phyloP scores from a whole-genome alignment of 2,797 vertebrate species.

The Propithecus perrieri region DNA sequence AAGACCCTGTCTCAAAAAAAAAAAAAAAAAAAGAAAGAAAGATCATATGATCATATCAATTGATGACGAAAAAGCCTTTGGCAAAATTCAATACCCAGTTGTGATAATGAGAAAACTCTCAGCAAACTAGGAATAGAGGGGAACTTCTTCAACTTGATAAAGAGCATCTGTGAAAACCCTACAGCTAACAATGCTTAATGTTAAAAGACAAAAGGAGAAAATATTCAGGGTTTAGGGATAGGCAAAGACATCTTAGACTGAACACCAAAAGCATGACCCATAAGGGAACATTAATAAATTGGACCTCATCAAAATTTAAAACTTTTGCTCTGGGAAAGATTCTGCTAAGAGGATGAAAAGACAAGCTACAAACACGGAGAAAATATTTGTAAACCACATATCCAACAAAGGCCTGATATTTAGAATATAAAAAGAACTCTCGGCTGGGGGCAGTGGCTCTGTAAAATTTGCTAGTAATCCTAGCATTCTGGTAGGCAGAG shows the following conservation, averaged over 20 bases:
- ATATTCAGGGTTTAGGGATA: background rate
- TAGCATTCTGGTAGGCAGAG: background rate
- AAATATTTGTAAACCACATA: background rate
- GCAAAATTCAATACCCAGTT: background rate
- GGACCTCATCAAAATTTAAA: background rate
- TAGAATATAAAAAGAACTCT: background rate
- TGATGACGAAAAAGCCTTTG: background rate
- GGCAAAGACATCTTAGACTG: constrained; percentile 3
- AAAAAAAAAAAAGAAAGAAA: background rate
- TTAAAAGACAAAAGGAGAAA: background rate
- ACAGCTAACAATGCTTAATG: background rate
- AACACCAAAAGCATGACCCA: background rate
- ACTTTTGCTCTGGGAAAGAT: background rate
- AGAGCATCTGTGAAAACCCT: background rate
- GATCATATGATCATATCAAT: background rate
- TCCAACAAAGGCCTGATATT: background rate
- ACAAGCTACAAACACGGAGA: background rate
- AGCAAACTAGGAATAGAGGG: background rate
- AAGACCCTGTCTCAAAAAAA: background rate
- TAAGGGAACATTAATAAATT: background rate
- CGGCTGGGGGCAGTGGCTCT: background rate
- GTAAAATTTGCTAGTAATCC: background rate
- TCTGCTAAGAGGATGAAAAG: background rate
- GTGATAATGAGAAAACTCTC: background rate
- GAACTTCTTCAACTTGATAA: background rate